Base-by-base conservation (phyloP, 2,888 invertebrate species). In the Crossocerus cetratus region DNA sequence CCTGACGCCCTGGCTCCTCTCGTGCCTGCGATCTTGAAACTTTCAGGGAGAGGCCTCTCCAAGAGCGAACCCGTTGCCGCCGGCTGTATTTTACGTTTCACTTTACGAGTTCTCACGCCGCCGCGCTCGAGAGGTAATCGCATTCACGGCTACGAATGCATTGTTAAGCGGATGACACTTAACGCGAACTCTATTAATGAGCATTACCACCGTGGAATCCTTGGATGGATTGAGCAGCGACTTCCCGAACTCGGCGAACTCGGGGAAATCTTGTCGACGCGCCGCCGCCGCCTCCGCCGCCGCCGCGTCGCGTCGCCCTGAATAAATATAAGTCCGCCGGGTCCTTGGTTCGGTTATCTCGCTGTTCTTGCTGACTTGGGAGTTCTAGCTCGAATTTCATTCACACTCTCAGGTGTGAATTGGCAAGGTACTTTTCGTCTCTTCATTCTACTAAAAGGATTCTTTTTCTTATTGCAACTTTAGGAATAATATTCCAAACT, bases 131-230 rank as follows among this genome's bases (percentile, higher is more conserved):
- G 4, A 20, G 45, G 55, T 75, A 69, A 77, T 72, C 69, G 73
- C 56, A 49, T 54, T 32, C 32, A 45, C 22, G 69, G 59, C 73
- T 69, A 69, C 55, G 70, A 65, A 77, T 78, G 67, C 69, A 77
- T 77, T 78, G 74, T 77, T 77, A 69, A 71, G 54, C n/a, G 59
- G 45, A 42, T 56, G 57, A 69, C 56, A 22, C 67, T 68, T 58
- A 69, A 59, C 32, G 55, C 18, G 22, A 23, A 20, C 45, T 65
- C 68, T 71, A 77, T 77, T 77, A 77, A 63, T 21, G 60, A 66
- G 65, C 59, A 67, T 62, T 65, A 55, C 55, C 20, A 43, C 13
- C 18, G 18, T n/a, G 45, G 32, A 32, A 32, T 32, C 32, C 8
- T 32, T 32, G 32, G 32, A 32, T 5, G 32, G 59, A 59, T 65